Conservation (phyloP, 2,888 invertebrate species). For the Kryphioiulus occultus region DNA sequence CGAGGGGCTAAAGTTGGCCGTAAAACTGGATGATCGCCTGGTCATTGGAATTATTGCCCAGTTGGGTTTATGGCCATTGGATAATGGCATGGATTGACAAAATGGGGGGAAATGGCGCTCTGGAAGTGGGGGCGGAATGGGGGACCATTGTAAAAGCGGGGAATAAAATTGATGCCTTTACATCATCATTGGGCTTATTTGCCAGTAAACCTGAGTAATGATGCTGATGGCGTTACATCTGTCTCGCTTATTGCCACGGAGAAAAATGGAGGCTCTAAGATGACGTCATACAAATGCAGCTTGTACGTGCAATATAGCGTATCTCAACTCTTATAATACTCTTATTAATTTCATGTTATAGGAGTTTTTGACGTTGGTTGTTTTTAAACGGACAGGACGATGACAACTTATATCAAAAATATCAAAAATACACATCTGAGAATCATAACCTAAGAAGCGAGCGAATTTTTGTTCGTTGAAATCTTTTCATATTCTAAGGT, state of each 20-base stretch:
- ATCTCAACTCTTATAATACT: too few relatives aligned
- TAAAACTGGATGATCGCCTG: conserved; percentile 41
- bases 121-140: neutral
- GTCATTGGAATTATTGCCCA: conserved; percentile 43
- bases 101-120: neutral
- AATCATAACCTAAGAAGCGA: too few relatives aligned
- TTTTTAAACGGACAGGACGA: too few relatives aligned
- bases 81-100: conserved; percentile 44
- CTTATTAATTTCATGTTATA: too few relatives aligned
- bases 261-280: too few relatives aligned
- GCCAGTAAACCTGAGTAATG: neutral
- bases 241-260: neutral
- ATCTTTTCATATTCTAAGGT: too few relatives aligned
- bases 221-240: neutral
- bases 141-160: conserved; percentile 38
- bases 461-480: too few relatives aligned
- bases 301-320: too few relatives aligned
- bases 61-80: conserved; percentile 41
- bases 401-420: too few relatives aligned
- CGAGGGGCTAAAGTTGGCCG: neutral
- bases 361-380: too few relatives aligned
- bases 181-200: conserved; percentile 37
- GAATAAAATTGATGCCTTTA: conserved; percentile 39
- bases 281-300: too few relatives aligned
- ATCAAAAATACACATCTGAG: too few relatives aligned